Evolutionary conservation across 2,113 vertebrate species (phyloP).

Genomic region (Campylorhamphus procurvoides): DNA sequence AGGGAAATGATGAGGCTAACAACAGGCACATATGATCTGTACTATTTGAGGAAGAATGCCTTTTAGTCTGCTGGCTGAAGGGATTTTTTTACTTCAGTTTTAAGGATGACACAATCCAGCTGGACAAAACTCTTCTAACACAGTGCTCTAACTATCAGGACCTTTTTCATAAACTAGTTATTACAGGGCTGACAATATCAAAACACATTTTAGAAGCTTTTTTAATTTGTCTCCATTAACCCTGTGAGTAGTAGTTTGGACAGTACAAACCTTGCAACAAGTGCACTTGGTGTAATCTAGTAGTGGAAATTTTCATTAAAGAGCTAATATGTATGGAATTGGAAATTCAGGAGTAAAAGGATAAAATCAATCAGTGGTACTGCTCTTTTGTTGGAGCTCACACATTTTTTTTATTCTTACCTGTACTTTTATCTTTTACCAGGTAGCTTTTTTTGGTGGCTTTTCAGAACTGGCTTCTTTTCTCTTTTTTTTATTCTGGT

Average conservation of each 20-base stretch:
- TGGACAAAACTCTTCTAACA: not conserved
- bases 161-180: not conserved
- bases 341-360: not conserved
- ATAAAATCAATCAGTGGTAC: not conserved
- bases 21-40: not conserved
- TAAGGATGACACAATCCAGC: not conserved
- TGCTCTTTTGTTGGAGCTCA: not conserved
- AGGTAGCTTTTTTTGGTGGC: not conserved
- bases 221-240: not conserved
- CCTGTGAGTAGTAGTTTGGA: not conserved
- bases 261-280: not conserved
- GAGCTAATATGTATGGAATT: not conserved
- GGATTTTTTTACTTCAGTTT: not conserved
- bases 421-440: not conserved
- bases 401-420: not conserved
- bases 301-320: not conserved
- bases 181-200: not conserved
- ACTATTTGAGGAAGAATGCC: not conserved
- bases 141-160: not conserved
- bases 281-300: not conserved
- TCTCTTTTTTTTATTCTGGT: not conserved
- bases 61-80: not conserved
- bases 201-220: not conserved
- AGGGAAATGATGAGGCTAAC: not conserved
- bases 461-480: not conserved